Evolutionary conservation across 2,113 vertebrate genomes (phyloP), one percentile per base, ranked within the genome.

Genomic region (Sander lucioperca): DNA sequence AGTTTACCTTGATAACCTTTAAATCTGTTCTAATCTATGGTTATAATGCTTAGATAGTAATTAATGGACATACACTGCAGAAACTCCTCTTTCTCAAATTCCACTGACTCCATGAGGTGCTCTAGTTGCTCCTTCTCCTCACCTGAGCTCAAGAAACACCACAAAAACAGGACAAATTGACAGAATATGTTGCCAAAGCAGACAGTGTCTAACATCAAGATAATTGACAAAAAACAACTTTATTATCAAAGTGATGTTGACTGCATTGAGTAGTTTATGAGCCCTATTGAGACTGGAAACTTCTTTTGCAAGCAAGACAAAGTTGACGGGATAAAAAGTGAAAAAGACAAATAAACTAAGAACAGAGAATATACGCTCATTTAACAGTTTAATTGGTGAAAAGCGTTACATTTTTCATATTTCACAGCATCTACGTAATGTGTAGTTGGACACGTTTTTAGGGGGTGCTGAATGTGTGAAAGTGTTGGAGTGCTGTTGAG

Each of bases 31-130:
- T 45, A 9, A 39, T 39, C 39, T 39, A 10, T 39, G 39, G 39
- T 10, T 39, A 39, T 39, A 39, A 19, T 23, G 18, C 45, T 33
- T 8, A 1, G 23, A 59, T 62, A 5, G 53, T 11, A 33, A 61
- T 66, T 8, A n/a, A 59, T 21, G 33, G 27, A 54, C 30, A 70
- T 15, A 88, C 93, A 94, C 84, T 90, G 51, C 71, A 94, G 84
- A 45, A 33, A 6, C 58, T 75, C 33, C 23, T 87, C 77, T 10
- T 72, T 61, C 51, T 77, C 68, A 10, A 70, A 62, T 30, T 9
- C 68, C 15, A 56, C 72, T 2, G 69, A 61, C 10, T 87, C 87
- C 74, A 80, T 53, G n/a, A 77, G 69, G 39, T 69, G 84, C 63
- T 88, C 62, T 1, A n/a, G 7, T 69, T 82, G 79, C 57, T 90